Percentiles rank a stretch among this genome's conserved stretches.
These are phyloP conservation scores for Drosophila sturtevanti DNA, from an alignment of 1,140 invertebrate genomes.

Conservation along the genomic window DNA sequence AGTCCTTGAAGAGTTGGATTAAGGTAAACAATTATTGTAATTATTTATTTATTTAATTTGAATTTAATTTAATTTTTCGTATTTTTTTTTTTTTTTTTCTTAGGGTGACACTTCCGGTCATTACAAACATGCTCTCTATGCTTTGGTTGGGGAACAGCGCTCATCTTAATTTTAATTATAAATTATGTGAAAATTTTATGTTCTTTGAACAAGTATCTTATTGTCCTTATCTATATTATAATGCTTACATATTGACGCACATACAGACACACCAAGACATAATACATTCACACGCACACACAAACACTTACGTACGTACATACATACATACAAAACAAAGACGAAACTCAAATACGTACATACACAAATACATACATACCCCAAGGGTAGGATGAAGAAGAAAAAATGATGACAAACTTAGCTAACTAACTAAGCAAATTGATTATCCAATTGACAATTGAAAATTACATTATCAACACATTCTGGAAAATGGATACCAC, in stretches of 20 bases:
- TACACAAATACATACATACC: no score
- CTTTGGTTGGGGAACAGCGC: constrained; percentile 77
- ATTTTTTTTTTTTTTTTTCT: constrained; percentile 4
- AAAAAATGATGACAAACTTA: no score
- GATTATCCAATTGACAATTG: background rate
- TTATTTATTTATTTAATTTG: background rate
- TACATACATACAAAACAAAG: background rate
- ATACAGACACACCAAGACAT: constrained; percentile 5
- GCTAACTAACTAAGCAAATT: no score
- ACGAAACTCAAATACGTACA: no score
- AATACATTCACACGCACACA: background rate
- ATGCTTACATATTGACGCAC: constrained; percentile 19
- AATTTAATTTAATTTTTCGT: background rate
- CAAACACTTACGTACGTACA: constrained; percentile 4
- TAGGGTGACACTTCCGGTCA: constrained; percentile 82
- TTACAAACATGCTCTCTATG: constrained; percentile 82
- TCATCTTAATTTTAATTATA: constrained; percentile 67
- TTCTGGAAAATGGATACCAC: background rate
- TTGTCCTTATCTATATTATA: constrained; percentile 32
- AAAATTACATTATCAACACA: background rate
- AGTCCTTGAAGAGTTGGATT: constrained; percentile 90
- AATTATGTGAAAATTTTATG: constrained; percentile 18
- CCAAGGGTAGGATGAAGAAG: no score
- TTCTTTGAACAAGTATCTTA: constrained; percentile 38
- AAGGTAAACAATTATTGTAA: constrained; percentile 84